Base-by-base conservation (phyloP, 1,140 invertebrate species). In the Schlechtendalia chinensis region DNA sequence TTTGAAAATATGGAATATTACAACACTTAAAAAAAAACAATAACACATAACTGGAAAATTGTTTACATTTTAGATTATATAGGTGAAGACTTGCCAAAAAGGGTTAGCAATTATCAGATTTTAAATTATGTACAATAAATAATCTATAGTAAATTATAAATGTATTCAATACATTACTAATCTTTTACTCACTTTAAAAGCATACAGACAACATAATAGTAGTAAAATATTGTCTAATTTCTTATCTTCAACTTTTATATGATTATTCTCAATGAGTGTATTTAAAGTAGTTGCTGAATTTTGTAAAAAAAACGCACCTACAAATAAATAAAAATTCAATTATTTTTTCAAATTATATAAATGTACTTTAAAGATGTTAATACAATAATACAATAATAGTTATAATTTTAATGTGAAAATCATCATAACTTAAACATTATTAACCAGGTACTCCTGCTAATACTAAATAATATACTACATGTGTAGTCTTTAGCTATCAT, bases 191-290 rank as follows among this genome's bases (percentile, higher is more conserved):
- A 95, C 93, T 88, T 96, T 96, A 85, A 98, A 98, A 85, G 93
- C 94, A 84, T 96, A 98, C 24, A 98, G 86, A 86, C 95, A 91
- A 4, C 91, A 89, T 1, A 98, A 86, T 58, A 96, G 88, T 5
- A 93, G 87, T 0, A 95, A 85, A 1, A 95, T 84, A 87, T 98
- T 98, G 83, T 97, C 94, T n/a, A 96, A 84, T 74, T 90, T 87
- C 86, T 98, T 98, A 83, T 93, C 90, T 83, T 92, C 91, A 17
- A 91, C 87, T 75, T 88, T 85, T 32, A 90, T 54, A 71, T 85
- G 84, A 8, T 86, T 82, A 8, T 86, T 83, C 65, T 87, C 85
- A 19, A 89, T 86, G 83, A 90, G 86, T 22, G 87, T 84, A 82
- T 94, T 88, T 82, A 96, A 93, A 83, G 88, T 89, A 83, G 90